Evolutionary conservation across 1,140 invertebrate genomes (phyloP).

Genomic region (Latrodectus geometricus): DNA sequence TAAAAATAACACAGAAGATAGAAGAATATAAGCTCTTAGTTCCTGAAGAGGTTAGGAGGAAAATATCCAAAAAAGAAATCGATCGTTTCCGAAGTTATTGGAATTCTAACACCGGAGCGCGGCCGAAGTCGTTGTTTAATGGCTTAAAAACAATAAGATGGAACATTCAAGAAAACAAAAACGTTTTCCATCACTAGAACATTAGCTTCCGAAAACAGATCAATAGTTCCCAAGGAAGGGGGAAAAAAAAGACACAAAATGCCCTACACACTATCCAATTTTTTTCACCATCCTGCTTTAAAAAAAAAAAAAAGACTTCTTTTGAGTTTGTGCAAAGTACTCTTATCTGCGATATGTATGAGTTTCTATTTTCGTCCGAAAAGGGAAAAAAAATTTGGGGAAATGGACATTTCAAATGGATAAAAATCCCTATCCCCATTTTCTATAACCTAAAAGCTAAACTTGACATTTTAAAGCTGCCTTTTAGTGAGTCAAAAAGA

Average conservation of each 20-base stretch:
- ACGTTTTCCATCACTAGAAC: slow-evolving; percentile 17
- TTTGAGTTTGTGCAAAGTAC: slow-evolving; percentile 1
- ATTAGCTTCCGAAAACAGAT: neutral
- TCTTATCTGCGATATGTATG: neutral
- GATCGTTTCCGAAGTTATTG: slow-evolving; percentile 26
- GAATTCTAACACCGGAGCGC: slow-evolving; percentile 21
- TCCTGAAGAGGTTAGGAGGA: neutral
- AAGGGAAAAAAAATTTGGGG: neutral
- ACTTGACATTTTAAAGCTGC: neutral
- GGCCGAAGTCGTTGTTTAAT: slow-evolving; percentile 22
- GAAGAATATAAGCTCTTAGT: slow-evolving; percentile 20
- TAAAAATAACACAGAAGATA: slow-evolving; percentile 4
- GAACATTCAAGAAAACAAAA: slow-evolving; percentile 38
- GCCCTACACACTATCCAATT: neutral
- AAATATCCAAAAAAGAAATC: slow-evolving; percentile 6
- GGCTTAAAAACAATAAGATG: slow-evolving; percentile 43
- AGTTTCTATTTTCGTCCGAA: neutral
- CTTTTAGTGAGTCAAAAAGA: neutral
- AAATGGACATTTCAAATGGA: neutral
- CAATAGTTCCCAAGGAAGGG: neutral
- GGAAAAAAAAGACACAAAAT: neutral
- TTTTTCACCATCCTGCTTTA: neutral
- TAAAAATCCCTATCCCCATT: neutral
- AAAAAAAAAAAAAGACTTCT: neutral
- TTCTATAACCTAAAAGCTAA: neutral